Evolutionary conservation across 2,888 invertebrate species (phyloP).

Genomic region (Meghimatium bilineatum): DNA sequence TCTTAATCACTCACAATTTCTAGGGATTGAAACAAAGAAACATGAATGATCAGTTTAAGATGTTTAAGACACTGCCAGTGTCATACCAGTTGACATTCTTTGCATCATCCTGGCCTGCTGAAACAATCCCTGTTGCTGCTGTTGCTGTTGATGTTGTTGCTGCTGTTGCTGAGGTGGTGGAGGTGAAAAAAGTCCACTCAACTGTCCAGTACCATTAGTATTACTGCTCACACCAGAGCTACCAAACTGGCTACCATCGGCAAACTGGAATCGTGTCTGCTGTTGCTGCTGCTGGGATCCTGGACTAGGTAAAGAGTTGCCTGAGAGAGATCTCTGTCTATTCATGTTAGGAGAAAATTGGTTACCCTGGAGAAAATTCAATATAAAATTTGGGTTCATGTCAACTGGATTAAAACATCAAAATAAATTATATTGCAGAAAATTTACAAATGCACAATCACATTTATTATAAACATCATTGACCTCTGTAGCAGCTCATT

Average conservation of each 20-base stretch:
- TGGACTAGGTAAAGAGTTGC: slow-evolving; percentile 61
- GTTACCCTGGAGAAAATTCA: slow-evolving; percentile 44
- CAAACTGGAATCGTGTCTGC: slow-evolving; percentile 61
- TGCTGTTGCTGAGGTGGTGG: slow-evolving; percentile 83
- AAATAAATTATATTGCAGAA: too few species aligned
- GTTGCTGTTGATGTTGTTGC: slow-evolving; percentile 80
- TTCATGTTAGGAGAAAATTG: slow-evolving; percentile 55
- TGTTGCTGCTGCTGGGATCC: slow-evolving; percentile 44
- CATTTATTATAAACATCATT: too few species aligned
- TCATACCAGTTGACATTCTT: slow-evolving; percentile 32
- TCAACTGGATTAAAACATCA: too few species aligned
- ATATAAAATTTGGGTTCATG: too few species aligned
- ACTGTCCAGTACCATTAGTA: slow-evolving; percentile 27
- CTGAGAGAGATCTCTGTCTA: slow-evolving; percentile 66
- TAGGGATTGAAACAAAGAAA: too few species aligned
- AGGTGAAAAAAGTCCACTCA: slow-evolving; percentile 36
- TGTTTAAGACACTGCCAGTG: too few species aligned
- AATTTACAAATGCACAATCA: too few species aligned
- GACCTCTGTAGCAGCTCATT: too few species aligned
- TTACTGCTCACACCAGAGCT: slow-evolving; percentile 49
- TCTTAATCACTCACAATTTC: too few species aligned
- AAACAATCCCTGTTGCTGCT: slow-evolving; percentile 75
- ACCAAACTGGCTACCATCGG: slow-evolving; percentile 60
- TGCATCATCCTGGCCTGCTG: slow-evolving; percentile 44
- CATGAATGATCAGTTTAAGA: too few species aligned